Base-by-base conservation (phyloP, 2,797 vertebrate genomes). In the Chelidonichthys spinosus region DNA sequence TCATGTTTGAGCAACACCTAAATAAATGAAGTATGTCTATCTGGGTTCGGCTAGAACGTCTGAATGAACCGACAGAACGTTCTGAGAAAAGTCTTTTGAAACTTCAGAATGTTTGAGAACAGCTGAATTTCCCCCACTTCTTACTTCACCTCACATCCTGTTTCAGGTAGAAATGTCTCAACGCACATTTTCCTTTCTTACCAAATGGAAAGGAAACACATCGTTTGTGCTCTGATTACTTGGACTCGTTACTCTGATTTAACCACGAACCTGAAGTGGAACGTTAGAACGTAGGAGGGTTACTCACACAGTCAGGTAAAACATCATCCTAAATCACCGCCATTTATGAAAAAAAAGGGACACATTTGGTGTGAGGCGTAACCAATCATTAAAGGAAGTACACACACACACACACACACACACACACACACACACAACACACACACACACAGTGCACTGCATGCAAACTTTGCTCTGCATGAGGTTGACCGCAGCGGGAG, bases 391-490 rank as follows among this genome's bases (percentile, higher is more conserved):
- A 13, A 43, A 56, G 54, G 55, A 49, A 63, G 42, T 4, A 25
- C 25, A 25, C 25, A 25, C 25, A 25, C 25, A 25, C 25, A 25
- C 25, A 25, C 25, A 25, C 25, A 25, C 25, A 25, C 25, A 25
- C 25, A 25, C 25, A 25, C 25, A 25, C 25, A 25, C 25, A 25
- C 25, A 25, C 25, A 25, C 25, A 25, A 25, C 25, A 25, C 25
- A 25, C 25, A 25, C 25, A 25, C 25, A 25, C 25, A 25, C 25
- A 25, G 18, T 62, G 84, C 69, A 35, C 43, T 50, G 60, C 36
- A 56, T 53, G 69, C 81, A 81, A 44, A 43, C 25, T 47, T 14
- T 77, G 56, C 52, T 64, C 3, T 18, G 70, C 64, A 69, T 2
- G 6, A 4, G 15, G 59, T 3, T 70, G 9, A 64, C 58, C 42